Evolutionary conservation across 2,888 invertebrate genomes (phyloP).

Genomic region (Buathra laborator): DNA sequence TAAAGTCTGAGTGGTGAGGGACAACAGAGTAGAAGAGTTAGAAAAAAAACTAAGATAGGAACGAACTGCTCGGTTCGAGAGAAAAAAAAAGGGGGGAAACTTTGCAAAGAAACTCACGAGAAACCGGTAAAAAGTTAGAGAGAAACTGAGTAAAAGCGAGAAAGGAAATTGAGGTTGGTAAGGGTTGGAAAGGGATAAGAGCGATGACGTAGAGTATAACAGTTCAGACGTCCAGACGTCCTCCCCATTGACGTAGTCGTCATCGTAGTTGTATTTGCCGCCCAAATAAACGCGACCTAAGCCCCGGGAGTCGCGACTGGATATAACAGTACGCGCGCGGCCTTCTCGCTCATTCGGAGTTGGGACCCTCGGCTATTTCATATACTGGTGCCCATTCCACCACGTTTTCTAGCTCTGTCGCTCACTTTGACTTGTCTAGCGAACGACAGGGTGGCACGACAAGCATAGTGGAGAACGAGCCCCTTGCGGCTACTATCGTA

Average conservation of each 20-base stretch:
- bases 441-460: constrained; percentile 71
- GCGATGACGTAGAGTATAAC: constrained; percentile 70
- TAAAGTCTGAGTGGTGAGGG: constrained; percentile 17
- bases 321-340: constrained; percentile 34
- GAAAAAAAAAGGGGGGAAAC: not conserved
- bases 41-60: constrained; percentile 16
- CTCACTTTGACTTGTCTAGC: constrained; percentile 25
- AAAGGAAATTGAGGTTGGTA: constrained; percentile 70
- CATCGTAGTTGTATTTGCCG: constrained; percentile 55
- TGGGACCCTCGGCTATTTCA: constrained; percentile 16
- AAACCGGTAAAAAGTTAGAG: constrained; percentile 20
- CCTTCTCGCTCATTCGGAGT: constrained; percentile 8
- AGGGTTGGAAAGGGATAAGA: constrained; percentile 64
- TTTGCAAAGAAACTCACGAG: not conserved
- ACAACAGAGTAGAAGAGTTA: constrained; percentile 32
- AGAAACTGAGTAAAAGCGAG: constrained; percentile 36
- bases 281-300: constrained; percentile 67
- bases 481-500: constrained; percentile 84
- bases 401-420: constrained; percentile 40
- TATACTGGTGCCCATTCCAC: constrained; percentile 5
- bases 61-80: constrained; percentile 14
- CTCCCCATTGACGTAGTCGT: constrained; percentile 30
- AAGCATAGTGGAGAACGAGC: constrained; percentile 80
- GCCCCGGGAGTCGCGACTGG: constrained; percentile 43
- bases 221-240: constrained; percentile 65